Conservation (phyloP, 2,113 vertebrate genomes). For the Datnioides undecimradiatus region DNA sequence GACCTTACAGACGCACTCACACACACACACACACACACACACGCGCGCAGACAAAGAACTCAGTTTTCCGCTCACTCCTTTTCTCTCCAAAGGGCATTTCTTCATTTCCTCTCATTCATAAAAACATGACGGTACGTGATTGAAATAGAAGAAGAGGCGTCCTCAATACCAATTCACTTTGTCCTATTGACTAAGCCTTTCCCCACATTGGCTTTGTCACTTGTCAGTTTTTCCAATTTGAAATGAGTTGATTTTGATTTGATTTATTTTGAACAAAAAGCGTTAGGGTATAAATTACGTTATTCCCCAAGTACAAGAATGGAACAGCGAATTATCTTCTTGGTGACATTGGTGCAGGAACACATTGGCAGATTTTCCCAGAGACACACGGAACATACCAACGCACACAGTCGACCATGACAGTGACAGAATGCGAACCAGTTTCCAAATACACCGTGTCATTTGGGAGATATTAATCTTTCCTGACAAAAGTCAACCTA, state of each 20-base stretch:
- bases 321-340: constrained; percentile 31
- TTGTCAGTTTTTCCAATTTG: constrained; percentile 61
- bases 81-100: constrained; percentile 63
- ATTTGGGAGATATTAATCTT: neutral
- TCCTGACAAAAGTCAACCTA: neutral
- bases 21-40: constrained; percentile 23
- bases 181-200: constrained; percentile 50
- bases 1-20: constrained; percentile 25
- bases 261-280: constrained; percentile 52
- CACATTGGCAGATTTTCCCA: constrained; percentile 9
- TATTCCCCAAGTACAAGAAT: constrained; percentile 50
- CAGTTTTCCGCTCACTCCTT: constrained; percentile 32
- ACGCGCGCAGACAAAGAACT: constrained; percentile 43
- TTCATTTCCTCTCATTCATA: constrained; percentile 72
- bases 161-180: constrained; percentile 63
- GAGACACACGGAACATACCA: neutral
- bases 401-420: neutral
- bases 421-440: neutral
- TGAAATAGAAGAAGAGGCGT: constrained; percentile 38
- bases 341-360: constrained; percentile 36
- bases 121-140: constrained; percentile 60
- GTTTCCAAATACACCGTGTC: neutral
- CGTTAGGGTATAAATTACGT: constrained; percentile 35
- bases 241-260: constrained; percentile 58
- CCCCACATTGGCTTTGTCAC: constrained; percentile 46